Evolutionary conservation across 2,797 vertebrate genomes (phyloP).

Genomic region (Pempheris klunzingeri): DNA sequence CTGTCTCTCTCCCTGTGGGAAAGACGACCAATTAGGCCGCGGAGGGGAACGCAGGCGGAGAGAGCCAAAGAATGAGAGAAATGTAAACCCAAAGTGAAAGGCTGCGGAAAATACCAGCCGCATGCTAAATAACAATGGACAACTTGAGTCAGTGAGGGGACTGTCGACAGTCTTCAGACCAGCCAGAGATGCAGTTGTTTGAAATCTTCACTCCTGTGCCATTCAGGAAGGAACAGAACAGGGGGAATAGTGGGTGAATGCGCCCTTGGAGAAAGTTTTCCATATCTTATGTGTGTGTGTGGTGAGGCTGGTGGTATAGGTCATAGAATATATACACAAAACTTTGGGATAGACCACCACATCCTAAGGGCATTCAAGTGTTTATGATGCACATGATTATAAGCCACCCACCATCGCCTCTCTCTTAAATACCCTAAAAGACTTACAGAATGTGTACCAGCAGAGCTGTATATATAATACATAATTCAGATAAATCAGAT

Average conservation of each 20-base stretch:
- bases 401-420: constrained; percentile 22
- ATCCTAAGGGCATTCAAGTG: constrained; percentile 36
- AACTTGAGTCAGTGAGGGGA: constrained; percentile 60
- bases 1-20: constrained; percentile 69
- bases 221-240: constrained; percentile 2
- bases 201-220: constrained; percentile 59
- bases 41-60: constrained; percentile 53
- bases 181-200: constrained; percentile 68
- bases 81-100: constrained; percentile 80
- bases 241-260: not conserved
- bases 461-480: constrained; percentile 1
- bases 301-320: constrained; percentile 26
- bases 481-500: too few species aligned
- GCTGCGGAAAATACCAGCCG: constrained; percentile 63
- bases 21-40: constrained; percentile 69
- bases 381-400: constrained; percentile 47
- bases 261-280: constrained; percentile 42
- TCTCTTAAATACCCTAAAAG: constrained; percentile 10
- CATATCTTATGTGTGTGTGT: constrained; percentile 34
- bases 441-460: constrained; percentile 31
- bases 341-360: constrained; percentile 17
- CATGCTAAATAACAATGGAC: constrained; percentile 64
- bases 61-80: constrained; percentile 82
- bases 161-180: constrained; percentile 59
- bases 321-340: constrained; percentile 18